phyloP scores from a whole-genome alignment of 2,113 vertebrate species.

The Labrus mixtus region DNA sequence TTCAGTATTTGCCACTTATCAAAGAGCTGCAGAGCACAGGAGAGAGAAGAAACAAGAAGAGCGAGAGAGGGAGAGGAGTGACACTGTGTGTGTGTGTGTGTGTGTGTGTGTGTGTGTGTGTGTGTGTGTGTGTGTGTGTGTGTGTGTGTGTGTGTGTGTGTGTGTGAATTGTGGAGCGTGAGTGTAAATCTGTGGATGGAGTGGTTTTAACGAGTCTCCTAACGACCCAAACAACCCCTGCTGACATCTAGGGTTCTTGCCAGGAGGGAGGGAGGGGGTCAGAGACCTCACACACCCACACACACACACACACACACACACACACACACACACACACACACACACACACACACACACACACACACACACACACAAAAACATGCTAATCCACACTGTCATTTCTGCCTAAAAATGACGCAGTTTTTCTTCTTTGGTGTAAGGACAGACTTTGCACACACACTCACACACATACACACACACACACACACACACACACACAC shows the following conservation, averaged over 20 bases:
- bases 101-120: slow-evolving; percentile 26
- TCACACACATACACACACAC: slow-evolving; percentile 18
- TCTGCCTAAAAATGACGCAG: slow-evolving; percentile 9
- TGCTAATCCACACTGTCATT: neutral
- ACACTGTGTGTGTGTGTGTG: slow-evolving; percentile 30
- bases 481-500: neutral
- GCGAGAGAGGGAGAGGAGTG: neutral
- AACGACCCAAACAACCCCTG: slow-evolving; percentile 58
- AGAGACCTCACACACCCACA: slow-evolving; percentile 15
- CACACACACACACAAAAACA: neutral
- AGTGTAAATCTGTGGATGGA: slow-evolving; percentile 36
- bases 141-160: slow-evolving; percentile 25
- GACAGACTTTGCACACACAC: slow-evolving; percentile 10
- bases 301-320: slow-evolving; percentile 3
- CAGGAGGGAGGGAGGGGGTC: neutral
- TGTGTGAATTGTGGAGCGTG: slow-evolving; percentile 22
- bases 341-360: neutral
- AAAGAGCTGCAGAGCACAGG: slow-evolving; percentile 15
- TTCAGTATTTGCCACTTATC: slow-evolving; percentile 4
- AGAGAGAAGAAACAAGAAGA: neutral
- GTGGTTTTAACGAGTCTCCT: slow-evolving; percentile 57
- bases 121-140: slow-evolving; percentile 30
- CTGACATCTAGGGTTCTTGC: slow-evolving; percentile 56
- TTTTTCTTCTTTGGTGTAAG: slow-evolving; percentile 12
- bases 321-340: neutral